Base-by-base conservation (phyloP, 53 echinoderm and acorn worm genomes). In the Echinarachnius parma region DNA sequence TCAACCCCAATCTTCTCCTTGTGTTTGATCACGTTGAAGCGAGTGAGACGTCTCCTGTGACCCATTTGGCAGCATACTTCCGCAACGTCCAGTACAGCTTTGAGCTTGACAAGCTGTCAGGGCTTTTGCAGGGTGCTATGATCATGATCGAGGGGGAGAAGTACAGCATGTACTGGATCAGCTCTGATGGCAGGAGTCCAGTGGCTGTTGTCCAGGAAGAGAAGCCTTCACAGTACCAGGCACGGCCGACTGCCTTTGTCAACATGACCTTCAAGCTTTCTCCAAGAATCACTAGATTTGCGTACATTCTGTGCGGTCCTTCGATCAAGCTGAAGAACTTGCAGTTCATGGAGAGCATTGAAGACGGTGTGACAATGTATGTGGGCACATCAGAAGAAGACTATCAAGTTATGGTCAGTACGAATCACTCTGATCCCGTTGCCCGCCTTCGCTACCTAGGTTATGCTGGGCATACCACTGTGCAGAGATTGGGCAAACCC, bases 1-100 rank as follows among this genome's bases (percentile, higher is more conserved):
- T 96, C 14, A 85, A 82, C 64, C 80, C 81, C 9, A 66, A 88
- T 33, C 27, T 91, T 1, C 77, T 96, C 23, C 60, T 96, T 9
- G 80, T 96, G 44, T 60, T 96, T 28, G 96, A 96, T 63, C 91
- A 91, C 80, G 67, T 96, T 2, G 82, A 91, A 57, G 66, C 82
- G 14, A 62, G 55, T 14, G 45, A 76, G 8, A 58, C 65, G 0
- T 85, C 85, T n/a, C 81, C 84, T 35, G 69, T 96, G 19, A 88
- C 84, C 7, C 85, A 88, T 25, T 79, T 80, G 23, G 78, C 84
- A 28, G 88, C 96, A 9, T 96, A 92, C 75, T 96, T 96, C 42
- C 87, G 92, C 46, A 96, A 91, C 34, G 57, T 87, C 3, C 85
- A 87, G 44, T 36, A 78, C 48, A 50, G 75, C 47, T 96, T 96